These are phyloP conservation scores for Lepidocyrtoides sp. DNA, from an alignment of 2,888 invertebrate species.

Conservation along the genomic window DNA sequence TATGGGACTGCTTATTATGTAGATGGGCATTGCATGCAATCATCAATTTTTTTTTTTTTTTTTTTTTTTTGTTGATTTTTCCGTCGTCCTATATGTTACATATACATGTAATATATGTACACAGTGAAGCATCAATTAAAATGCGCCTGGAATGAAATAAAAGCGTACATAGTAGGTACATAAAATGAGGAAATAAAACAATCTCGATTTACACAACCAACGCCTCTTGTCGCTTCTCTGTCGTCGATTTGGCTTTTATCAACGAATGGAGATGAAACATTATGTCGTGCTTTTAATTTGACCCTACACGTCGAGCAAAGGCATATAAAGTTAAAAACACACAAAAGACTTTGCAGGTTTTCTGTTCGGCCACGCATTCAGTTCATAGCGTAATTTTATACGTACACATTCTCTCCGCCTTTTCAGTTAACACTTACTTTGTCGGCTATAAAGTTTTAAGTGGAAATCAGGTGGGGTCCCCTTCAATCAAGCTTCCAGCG, in stretches of 20 bases:
- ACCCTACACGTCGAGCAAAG: constrained; percentile 17
- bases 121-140: constrained; percentile 22
- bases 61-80: neutral
- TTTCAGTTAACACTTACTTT: constrained; percentile 72
- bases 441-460: constrained; percentile 79
- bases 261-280: constrained; percentile 49
- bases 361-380: neutral
- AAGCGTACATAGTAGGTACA: neutral
- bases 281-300: constrained; percentile 40
- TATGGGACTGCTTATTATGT: no score
- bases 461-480: constrained; percentile 81
- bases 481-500: constrained; percentile 79
- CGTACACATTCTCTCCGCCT: constrained; percentile 47
- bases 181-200: constrained; percentile 20
- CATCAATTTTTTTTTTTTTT: no score
- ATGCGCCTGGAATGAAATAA: constrained; percentile 12
- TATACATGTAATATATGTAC: no score
- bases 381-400: constrained; percentile 3
- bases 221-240: neutral
- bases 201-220: constrained; percentile 45
- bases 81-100: neutral
- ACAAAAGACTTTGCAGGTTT: neutral
- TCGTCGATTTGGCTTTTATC: neutral
- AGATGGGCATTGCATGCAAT: no score
- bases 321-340: neutral